Evolutionary conservation across 2,797 vertebrate species (phyloP).

Genomic region (Setipinna tenuifilis): DNA sequence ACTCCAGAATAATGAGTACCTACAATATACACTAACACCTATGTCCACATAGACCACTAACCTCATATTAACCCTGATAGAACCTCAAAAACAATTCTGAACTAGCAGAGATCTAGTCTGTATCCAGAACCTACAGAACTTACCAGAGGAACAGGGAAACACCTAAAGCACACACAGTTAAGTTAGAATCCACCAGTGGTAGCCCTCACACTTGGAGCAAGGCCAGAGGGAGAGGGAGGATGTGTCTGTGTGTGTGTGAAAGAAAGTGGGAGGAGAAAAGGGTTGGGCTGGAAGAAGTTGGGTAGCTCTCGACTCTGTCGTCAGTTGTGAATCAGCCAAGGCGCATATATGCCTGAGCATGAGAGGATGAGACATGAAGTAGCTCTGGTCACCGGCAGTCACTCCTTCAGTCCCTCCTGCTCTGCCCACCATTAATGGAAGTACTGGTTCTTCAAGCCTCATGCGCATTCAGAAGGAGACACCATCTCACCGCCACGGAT

Average conservation of each 20-base stretch:
- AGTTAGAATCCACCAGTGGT: neutral
- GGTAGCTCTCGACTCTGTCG: constrained; percentile 32
- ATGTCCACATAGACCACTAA: neutral
- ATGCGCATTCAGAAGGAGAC: constrained; percentile 24
- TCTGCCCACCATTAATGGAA: constrained; percentile 46
- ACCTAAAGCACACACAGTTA: neutral
- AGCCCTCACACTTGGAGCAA: constrained; percentile 6
- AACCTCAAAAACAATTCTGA: neutral
- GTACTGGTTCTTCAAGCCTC: constrained; percentile 32
- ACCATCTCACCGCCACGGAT: constrained; percentile 14
- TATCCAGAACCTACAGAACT: neutral
- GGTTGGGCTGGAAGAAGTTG: constrained; percentile 34
- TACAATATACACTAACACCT: neutral
- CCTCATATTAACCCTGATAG: neutral
- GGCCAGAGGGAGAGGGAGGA: constrained; percentile 14
- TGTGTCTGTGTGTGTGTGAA: constrained; percentile 37
- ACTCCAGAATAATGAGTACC: neutral
- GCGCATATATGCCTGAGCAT: constrained; percentile 42
- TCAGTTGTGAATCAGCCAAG: constrained; percentile 44
- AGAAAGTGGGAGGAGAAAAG: constrained; percentile 33
- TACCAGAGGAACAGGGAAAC: neutral
- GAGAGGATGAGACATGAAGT: constrained; percentile 42
- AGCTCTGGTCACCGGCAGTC: neutral
- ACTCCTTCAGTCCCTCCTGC: neutral
- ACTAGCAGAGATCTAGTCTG: neutral